Base-by-base conservation (phyloP, 2,888 invertebrate species). In the Bombylius major region DNA sequence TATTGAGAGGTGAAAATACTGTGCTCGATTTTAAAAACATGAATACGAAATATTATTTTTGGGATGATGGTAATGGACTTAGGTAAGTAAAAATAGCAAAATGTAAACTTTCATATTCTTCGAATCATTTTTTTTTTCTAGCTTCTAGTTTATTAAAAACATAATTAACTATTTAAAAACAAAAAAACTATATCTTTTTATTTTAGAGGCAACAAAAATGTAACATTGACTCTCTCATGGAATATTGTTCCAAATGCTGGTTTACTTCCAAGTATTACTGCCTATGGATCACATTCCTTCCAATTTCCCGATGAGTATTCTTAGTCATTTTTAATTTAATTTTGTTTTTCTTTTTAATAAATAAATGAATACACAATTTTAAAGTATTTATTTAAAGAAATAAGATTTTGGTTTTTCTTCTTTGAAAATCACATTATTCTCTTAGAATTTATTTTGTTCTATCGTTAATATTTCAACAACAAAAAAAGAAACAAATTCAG, bases 181-280 rank as follows among this genome's bases (percentile, higher is more conserved):
- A 23, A 23, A 23, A 23, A 23, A 23, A 23, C 23, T 2, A 23
- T 23, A 2, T 23, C 1, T 23, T 23, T 23, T 23, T 23, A 81
- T 59, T 82, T 58, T 79, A 93, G 92, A 70, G 91, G 84, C 57
- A 94, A 98, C 76, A 84, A 85, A 68, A 98, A 99, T 72, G 88
- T 99, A 13, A 95, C 96, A 1, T 77, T 99, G 57, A 89, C 87
- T n/a, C 76, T 99, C 46, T 91, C 93, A 0, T 98, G 94, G 93
- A 99, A 99, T 75, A 92, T 99, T 59, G 93, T 99, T 65, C 98
- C 99, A 34, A 99, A 99, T 76, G 96, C 98, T 61, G 99, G 99
- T 47, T 80, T 94, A 55, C 76, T 99, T 63, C 95, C 96, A 32
- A 91, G 89, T 66, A 83, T 96, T 51, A 82, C 83, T 68, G 87